These are phyloP conservation scores for Eulemur mongoz DNA, from an alignment of 2,797 vertebrate genomes.

Conservation along the genomic window DNA sequence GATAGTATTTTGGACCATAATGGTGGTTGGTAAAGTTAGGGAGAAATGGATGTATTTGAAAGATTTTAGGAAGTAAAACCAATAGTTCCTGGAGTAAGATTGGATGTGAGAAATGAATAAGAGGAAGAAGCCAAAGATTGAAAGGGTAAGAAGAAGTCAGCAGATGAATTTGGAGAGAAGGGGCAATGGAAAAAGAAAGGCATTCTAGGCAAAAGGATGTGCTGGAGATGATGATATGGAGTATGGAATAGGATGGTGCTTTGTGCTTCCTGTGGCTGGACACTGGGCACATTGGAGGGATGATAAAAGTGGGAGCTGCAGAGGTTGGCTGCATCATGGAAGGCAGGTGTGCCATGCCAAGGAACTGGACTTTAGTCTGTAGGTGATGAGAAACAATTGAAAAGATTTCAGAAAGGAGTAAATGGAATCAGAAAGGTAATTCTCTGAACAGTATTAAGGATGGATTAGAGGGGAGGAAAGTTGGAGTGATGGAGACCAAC, in stretches of 20 bases:
- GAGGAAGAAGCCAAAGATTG: not conserved
- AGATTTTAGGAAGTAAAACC: not conserved
- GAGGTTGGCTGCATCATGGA: not conserved
- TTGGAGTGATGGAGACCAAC: not conserved
- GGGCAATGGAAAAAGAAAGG: not conserved
- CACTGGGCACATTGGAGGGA: not conserved
- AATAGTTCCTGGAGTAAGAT: not conserved
- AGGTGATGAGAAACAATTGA: not conserved
- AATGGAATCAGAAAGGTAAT: not conserved
- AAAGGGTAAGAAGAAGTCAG: not conserved
- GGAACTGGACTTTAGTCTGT: not conserved
- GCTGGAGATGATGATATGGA: not conserved
- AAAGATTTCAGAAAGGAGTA: not conserved
- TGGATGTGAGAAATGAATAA: not conserved
- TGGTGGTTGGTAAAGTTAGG: not conserved
- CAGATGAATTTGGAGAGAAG: not conserved
- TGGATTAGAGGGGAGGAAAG: not conserved
- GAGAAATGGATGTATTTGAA: not conserved
- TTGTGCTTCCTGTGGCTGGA: not conserved
- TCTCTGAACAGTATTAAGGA: not conserved
- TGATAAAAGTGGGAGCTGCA: not conserved
- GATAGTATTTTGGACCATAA: not conserved
- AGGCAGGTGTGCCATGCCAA: not conserved
- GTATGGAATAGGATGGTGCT: not conserved
- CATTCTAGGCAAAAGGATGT: not conserved